Percentiles rank a stretch among this genome's conserved stretches.
phyloP scores from a whole-genome alignment of 1,140 invertebrate species.

The Eubasilissa regina region DNA sequence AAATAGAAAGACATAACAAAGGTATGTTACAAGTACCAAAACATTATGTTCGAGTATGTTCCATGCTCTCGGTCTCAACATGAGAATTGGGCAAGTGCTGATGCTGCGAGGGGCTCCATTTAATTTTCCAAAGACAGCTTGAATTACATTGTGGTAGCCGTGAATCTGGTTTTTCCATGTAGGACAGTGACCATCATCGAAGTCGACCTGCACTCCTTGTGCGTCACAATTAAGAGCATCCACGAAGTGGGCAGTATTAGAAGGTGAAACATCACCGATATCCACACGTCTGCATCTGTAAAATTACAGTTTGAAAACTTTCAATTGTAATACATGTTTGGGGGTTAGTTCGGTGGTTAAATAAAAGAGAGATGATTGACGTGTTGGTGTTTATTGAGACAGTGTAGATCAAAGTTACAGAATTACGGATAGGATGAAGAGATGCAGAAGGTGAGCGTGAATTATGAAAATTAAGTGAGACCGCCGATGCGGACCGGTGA shows the following conservation, averaged over 20 bases:
- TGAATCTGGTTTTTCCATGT: conserved; percentile 80
- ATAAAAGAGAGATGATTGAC: no score
- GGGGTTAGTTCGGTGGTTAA: no score
- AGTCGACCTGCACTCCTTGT: conserved; percentile 77
- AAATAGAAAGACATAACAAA: no score
- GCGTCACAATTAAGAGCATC: conserved; percentile 71
- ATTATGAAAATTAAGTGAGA: no score
- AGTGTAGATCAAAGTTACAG: no score
- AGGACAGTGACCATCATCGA: conserved; percentile 83
- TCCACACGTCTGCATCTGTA: conserved; percentile 73
- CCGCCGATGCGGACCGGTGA: no score
- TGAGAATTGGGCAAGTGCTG: conserved; percentile 74
- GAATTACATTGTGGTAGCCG: conserved; percentile 77
- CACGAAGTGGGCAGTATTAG: conserved; percentile 72
- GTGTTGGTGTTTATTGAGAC: no score
- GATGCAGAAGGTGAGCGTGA: no score
- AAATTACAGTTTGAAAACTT: not conserved
- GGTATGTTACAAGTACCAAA: conserved; percentile 67
- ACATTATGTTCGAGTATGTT: conserved; percentile 84
- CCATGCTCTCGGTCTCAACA: conserved; percentile 82
- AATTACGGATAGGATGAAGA: no score
- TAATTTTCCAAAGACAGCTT: conserved; percentile 73
- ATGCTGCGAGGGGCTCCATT: conserved; percentile 70
- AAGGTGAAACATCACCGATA: conserved; percentile 76
- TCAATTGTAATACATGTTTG: no score